A percentile compares a stretch with the other conserved stretches of the same genome.
Conservation (phyloP, 2,797 vertebrate species). For the Halcyon leucocephala region DNA sequence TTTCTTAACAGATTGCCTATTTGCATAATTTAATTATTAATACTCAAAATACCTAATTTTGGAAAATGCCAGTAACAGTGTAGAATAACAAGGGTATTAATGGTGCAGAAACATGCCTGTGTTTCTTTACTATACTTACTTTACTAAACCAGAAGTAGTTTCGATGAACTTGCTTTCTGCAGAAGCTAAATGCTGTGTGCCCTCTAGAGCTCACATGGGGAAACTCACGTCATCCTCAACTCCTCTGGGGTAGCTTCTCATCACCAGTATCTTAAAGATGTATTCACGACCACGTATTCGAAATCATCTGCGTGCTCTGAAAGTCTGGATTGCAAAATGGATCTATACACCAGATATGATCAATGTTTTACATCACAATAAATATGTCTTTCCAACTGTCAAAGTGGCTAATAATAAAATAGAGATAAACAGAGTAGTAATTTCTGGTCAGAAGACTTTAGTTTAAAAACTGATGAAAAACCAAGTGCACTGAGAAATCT, state of each 20-base stretch:
- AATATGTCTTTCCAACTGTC: neutral
- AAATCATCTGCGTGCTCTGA: neutral
- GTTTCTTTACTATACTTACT: neutral
- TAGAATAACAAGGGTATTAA: neutral
- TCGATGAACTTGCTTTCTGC: neutral
- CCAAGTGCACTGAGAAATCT: neutral
- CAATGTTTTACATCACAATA: neutral
- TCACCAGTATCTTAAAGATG: rapidly evolving
- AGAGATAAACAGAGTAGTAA: neutral
- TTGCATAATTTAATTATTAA: neutral
- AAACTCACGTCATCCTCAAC: neutral
- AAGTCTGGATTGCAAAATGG: neutral
- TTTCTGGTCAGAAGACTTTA: neutral
- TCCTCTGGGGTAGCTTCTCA: neutral
- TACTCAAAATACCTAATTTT: neutral
- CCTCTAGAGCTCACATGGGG: constrained; percentile 47
- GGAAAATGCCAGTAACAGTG: neutral
- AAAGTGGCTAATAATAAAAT: neutral
- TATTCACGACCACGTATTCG: neutral
- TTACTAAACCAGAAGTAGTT: neutral
- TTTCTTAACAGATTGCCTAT: neutral
- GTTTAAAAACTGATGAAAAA: neutral
- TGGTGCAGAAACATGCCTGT: neutral
- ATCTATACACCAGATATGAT: neutral
- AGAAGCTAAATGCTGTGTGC: constrained; percentile 20